Evolutionary conservation across 2,888 invertebrate species (phyloP), one percentile per base, ranked within the genome.

Genomic region (Drosophila ezoana): DNA sequence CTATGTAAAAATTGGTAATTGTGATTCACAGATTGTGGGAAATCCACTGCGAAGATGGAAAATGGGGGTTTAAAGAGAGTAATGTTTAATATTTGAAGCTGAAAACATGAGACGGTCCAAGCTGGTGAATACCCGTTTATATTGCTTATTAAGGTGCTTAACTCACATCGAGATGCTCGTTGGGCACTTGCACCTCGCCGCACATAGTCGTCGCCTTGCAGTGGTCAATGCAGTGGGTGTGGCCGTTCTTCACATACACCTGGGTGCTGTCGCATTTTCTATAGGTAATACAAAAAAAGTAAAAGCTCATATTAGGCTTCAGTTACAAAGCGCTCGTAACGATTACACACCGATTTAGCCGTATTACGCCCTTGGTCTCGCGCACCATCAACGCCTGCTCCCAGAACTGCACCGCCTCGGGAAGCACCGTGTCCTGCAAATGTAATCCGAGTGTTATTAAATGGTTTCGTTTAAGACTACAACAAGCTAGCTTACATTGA

Each of bases 101-200:
- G 6, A 6, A 23, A 23, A 23, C 23, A 6, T 6, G 23, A 28
- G 8, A 28, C 28, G 28, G 8, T 8, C 2, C 23, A 23, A 23
- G 23, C 28, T 28, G 28, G 28, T 28, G 28, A 28, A 28, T 28
- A 28, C 28, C 28, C 28, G 8, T 8, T 28, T 28, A 28, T 28
- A 28, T 28, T 8, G 28, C 8, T 6, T 8, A 28, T 28, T 8
- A 28, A 28, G 28, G 13, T 38, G 14, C 0, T 32, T 41, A 6
- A 74, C 95, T 94, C 91, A 98, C 98, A 92, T 98, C 98, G 44
- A 99, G 94, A 93, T 99, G 99, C 49, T 96, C 95, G 69, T 96
- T 96, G 0, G 99, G 99, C 5, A 99, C 98, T 79, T 94, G 94
- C 3, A 98, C 98, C 92, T 99, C 99, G 0, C 99, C 99, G 92